Base-by-base conservation (phyloP, 2,113 vertebrate species). In the Lagopus muta region DNA sequence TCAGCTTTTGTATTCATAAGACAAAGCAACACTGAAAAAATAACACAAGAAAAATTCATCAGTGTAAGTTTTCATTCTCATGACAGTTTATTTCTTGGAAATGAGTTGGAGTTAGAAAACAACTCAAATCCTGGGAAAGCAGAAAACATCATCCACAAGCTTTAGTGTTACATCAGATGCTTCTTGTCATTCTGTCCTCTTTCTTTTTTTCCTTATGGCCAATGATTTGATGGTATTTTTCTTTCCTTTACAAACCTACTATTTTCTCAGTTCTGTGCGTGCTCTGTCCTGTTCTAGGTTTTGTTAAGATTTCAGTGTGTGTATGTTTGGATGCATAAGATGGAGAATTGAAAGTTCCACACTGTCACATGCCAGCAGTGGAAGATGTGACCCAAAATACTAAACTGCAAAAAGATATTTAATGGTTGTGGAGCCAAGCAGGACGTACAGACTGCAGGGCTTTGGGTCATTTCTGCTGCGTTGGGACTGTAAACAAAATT, bases 401-500 rank as follows among this genome's bases (percentile, higher is more conserved):
- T 1, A 0, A 61, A 72, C 13, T 17, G 36, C 17, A 6, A 88
- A 45, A 76, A 28, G 36, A 42, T 30, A 47, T 36, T 57, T 72
- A 4, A 38, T 67, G 58, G 28, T 30, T 5, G 1, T 24, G 7
- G 28, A 78, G 32, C 28, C 25, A 58, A 22, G 52, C 14, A 32
- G 36, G 27, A 30, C 1, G 0, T 19, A 19, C 18, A 30, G 20
- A 11, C 36, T 74, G 1, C 34, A 47, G 24, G 43, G 18, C 50
- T 58, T 70, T 12, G 36, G 32, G 19, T 40, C 1, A 45, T 50
- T 74, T 78, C 61, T 57, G 38, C 67, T 42, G 28, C 0, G 0
- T 25, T 64, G 42, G 10, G 0, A 0, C 25, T 45, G 47, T 43
- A 28, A 25, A 13, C 1, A 1, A 52, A 21, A 0, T 1, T n/a